Percentiles rank a stretch among this genome's conserved stretches.
These are phyloP conservation scores for Habropoda laboriosa DNA, from an alignment of 1,140 invertebrate genomes.

Conservation along the genomic window DNA sequence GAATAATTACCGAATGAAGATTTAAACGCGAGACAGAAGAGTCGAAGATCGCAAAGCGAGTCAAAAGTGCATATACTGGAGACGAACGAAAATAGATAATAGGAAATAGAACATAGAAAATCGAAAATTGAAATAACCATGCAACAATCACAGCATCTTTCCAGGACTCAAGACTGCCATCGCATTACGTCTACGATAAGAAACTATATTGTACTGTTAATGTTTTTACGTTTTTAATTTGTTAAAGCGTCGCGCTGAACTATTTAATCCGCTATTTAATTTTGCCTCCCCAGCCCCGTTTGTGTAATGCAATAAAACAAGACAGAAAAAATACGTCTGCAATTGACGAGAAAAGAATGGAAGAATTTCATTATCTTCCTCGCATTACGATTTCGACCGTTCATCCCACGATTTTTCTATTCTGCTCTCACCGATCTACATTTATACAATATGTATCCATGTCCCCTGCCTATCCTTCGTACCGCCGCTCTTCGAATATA, in stretches of 20 bases:
- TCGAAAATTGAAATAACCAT: slow-evolving; percentile 73
- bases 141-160: slow-evolving; percentile 79
- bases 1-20: slow-evolving; percentile 37
- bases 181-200: slow-evolving; percentile 78
- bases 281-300: slow-evolving; percentile 64
- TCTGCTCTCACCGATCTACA: neutral
- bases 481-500: too few species aligned
- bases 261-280: slow-evolving; percentile 70
- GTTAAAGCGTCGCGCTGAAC: slow-evolving; percentile 75
- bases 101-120: slow-evolving; percentile 48
- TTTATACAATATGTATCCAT: too few species aligned
- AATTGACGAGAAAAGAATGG: slow-evolving; percentile 45
- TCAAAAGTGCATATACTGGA: slow-evolving; percentile 43
- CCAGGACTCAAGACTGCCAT: slow-evolving; percentile 81
- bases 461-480: neutral
- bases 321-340: slow-evolving; percentile 47
- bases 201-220: slow-evolving; percentile 79
- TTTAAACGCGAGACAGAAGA: slow-evolving; percentile 63
- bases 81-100: slow-evolving; percentile 49
- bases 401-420: neutral
- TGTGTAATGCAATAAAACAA: slow-evolving; percentile 67
- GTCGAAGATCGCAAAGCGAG: slow-evolving; percentile 40
- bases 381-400: neutral
- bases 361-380: slow-evolving; percentile 1
- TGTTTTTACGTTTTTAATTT: slow-evolving; percentile 81